A percentile compares a stretch with the other conserved stretches of the same genome.
These are phyloP conservation scores for Xenopus tropicalis DNA, from an alignment of 2,113 vertebrate genomes.

Conservation along the genomic window UCB_Xtro_10.0 CM004448.2:74190501-74191000, in stretches of 20 bases:
- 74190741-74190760: constrained; percentile 63
- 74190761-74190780: too few species aligned
- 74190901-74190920: too few species aligned
- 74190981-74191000: too few species aligned
- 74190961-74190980: too few species aligned
- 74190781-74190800: constrained; percentile 51
- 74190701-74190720: constrained; percentile 59
- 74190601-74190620: constrained; percentile 49
- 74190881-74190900: too few species aligned
- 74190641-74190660: constrained; percentile 47
- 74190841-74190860: too few species aligned
- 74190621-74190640: constrained; percentile 47
- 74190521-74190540: neutral
- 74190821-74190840: too few species aligned
- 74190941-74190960: too few species aligned
- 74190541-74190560: constrained; percentile 13
- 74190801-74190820: constrained; percentile 53
- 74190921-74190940: too few species aligned
- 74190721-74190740: constrained; percentile 57
- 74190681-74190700: constrained; percentile 58
- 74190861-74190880: too few species aligned
- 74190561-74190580: constrained; percentile 34
- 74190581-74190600: constrained; percentile 33
- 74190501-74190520: neutral
- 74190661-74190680: constrained; percentile 59